These are phyloP conservation scores for Spodoptera picta DNA, from an alignment of 2,888 invertebrate genomes.

Conservation along the genomic window DNA sequence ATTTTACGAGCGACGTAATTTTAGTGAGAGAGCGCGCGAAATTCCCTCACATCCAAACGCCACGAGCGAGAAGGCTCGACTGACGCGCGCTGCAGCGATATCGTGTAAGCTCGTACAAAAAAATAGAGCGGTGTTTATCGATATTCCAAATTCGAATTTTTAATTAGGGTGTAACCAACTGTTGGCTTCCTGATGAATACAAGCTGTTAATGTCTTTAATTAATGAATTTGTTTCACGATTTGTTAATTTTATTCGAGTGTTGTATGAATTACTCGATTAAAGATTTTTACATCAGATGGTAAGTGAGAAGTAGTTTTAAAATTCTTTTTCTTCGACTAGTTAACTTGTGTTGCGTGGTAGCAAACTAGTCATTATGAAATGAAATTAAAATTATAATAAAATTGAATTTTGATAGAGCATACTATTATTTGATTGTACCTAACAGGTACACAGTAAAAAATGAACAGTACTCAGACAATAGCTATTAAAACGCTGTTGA, in stretches of 20 bases:
- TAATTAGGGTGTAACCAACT: constrained; percentile 53
- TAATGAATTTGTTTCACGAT: constrained; percentile 8
- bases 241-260: constrained; percentile 1
- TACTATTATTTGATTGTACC: too few species aligned
- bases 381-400: too few species aligned
- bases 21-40: constrained; percentile 26
- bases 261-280: constrained; percentile 1
- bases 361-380: too few species aligned
- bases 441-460: not conserved
- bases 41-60: constrained; percentile 27
- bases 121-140: constrained; percentile 59
- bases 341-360: too few species aligned
- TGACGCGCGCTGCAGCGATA: constrained; percentile 59
- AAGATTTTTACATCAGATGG: not conserved
- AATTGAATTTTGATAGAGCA: too few species aligned
- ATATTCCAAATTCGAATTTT: constrained; percentile 65
- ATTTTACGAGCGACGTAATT: constrained; percentile 65
- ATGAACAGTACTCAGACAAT: not conserved
- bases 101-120: constrained; percentile 53
- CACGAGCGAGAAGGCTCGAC: constrained; percentile 67
- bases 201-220: constrained; percentile 20
- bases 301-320: not conserved
- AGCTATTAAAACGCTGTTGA: not conserved
- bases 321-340: too few species aligned
- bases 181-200: constrained; percentile 37